phyloP scores from a whole-genome alignment of 2,888 invertebrate genomes.

The Acanthopleura granulata region DNA sequence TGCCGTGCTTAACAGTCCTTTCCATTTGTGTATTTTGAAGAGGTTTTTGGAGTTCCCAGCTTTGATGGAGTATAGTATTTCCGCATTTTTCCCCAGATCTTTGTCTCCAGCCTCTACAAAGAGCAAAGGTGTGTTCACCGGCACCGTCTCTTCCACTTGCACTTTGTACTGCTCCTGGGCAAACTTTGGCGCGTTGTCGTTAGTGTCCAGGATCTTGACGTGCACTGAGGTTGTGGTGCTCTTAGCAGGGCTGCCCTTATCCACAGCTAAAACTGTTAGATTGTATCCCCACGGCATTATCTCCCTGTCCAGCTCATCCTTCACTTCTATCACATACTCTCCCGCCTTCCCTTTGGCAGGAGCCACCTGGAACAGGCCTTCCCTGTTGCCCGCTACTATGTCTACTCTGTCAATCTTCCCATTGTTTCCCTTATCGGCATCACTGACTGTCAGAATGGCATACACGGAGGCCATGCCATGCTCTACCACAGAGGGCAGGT shows the following conservation, averaged over 20 bases:
- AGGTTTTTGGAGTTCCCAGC: constrained; percentile 88
- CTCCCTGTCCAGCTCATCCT: constrained; percentile 84
- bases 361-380: constrained; percentile 85
- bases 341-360: constrained; percentile 43
- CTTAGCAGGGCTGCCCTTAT: constrained; percentile 76
- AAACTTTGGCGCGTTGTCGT: constrained; percentile 85
- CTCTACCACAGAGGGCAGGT: constrained; percentile 82
- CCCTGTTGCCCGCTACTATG: constrained; percentile 90
- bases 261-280: constrained; percentile 86
- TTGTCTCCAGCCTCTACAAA: constrained; percentile 88
- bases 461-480: constrained; percentile 83
- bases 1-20: constrained; percentile 90
- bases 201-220: constrained; percentile 84
- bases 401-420: constrained; percentile 77
- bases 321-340: constrained; percentile 81
- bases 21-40: constrained; percentile 87
- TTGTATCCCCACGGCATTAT: constrained; percentile 86
- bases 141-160: constrained; percentile 88
- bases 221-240: constrained; percentile 75
- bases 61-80: constrained; percentile 84
- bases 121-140: constrained; percentile 85
- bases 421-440: constrained; percentile 86
- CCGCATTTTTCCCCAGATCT: constrained; percentile 86
- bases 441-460: constrained; percentile 88
- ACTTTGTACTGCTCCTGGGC: constrained; percentile 83